phyloP scores from a whole-genome alignment of 2,888 invertebrate genomes.

The Bhutanitis thaidina region DNA sequence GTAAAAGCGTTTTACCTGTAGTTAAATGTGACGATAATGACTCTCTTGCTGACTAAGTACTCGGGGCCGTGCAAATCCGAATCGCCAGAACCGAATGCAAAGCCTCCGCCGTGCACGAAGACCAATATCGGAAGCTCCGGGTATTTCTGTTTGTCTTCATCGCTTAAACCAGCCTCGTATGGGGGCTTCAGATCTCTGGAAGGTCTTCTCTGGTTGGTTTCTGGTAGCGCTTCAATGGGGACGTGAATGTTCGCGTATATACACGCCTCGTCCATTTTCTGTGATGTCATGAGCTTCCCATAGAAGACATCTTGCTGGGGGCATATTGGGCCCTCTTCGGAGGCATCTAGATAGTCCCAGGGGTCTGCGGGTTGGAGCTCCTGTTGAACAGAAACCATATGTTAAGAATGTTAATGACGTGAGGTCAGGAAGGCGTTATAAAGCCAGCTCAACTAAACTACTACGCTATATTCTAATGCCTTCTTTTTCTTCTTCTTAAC shows the following conservation, averaged over 20 bases:
- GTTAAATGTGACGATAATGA: slow-evolving; percentile 69
- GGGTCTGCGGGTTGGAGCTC: slow-evolving; percentile 71
- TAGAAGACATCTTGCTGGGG: slow-evolving; percentile 77
- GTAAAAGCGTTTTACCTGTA: slow-evolving; percentile 57
- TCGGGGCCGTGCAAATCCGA: slow-evolving; percentile 62
- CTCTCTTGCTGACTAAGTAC: slow-evolving; percentile 50
- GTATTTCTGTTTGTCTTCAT: slow-evolving; percentile 16
- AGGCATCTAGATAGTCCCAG: slow-evolving; percentile 77
- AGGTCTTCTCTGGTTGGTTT: slow-evolving; percentile 15
- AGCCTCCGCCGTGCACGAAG: slow-evolving; percentile 68
- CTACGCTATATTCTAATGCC: too few relatives aligned
- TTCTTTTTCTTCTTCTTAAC: too few relatives aligned
- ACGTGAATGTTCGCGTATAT: slow-evolving; percentile 64
- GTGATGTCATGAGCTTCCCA: slow-evolving; percentile 40
- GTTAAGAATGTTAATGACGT: too few relatives aligned
- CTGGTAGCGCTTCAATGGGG: slow-evolving; percentile 42
- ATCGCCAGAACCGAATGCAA: slow-evolving; percentile 64
- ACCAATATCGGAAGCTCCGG: slow-evolving; percentile 56
- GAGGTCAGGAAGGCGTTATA: too few relatives aligned
- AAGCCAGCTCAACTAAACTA: too few relatives aligned
- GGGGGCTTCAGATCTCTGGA: slow-evolving; percentile 30
- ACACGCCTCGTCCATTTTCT: slow-evolving; percentile 54
- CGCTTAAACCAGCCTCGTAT: slow-evolving; percentile 24
- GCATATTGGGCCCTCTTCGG: slow-evolving; percentile 79
- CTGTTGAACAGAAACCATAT: slow-evolving; percentile 39